Evolutionary conservation across 1,140 invertebrate genomes (phyloP).

Genomic region (Hycleus cichorii): DNA sequence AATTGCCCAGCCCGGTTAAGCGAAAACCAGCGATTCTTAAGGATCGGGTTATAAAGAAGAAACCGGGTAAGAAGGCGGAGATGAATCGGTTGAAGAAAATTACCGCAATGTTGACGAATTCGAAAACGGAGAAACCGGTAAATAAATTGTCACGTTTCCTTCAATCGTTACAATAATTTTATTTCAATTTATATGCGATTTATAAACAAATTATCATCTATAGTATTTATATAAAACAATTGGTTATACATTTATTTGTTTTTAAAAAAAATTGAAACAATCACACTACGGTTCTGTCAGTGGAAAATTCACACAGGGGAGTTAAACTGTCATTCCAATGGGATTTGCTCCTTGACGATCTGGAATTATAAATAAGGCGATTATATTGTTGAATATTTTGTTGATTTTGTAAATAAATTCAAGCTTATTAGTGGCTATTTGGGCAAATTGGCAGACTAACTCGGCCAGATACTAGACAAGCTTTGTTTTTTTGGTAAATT

Average conservation of each 20-base stretch:
- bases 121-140: neutral
- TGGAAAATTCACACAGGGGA: no score
- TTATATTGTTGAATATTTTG: neutral
- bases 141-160: constrained; percentile 13
- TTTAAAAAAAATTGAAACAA: constrained; percentile 14
- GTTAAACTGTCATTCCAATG: constrained; percentile 43
- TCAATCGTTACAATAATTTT: neutral
- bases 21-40: constrained; percentile 1
- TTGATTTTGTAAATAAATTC: neutral
- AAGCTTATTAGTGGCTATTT: constrained; percentile 1
- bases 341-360: constrained; percentile 55
- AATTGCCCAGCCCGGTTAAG: neutral
- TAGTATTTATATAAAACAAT: constrained; percentile 8
- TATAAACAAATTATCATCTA: neutral
- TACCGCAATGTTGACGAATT: constrained; percentile 2
- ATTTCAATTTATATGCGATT: neutral
- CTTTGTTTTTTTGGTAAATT: neutral
- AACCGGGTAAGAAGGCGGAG: neutral
- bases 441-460: constrained; percentile 27
- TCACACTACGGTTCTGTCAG: constrained; percentile 6
- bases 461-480: constrained; percentile 3
- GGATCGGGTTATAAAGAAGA: neutral
- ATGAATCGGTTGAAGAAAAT: constrained; percentile 8
- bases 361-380: constrained; percentile 33
- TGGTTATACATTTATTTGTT: constrained; percentile 7